Percentiles rank a stretch among this genome's conserved stretches.
These are phyloP conservation scores for Adelognathus sp. DNA, from an alignment of 2,888 invertebrate genomes.

Conservation along the genomic window DNA sequence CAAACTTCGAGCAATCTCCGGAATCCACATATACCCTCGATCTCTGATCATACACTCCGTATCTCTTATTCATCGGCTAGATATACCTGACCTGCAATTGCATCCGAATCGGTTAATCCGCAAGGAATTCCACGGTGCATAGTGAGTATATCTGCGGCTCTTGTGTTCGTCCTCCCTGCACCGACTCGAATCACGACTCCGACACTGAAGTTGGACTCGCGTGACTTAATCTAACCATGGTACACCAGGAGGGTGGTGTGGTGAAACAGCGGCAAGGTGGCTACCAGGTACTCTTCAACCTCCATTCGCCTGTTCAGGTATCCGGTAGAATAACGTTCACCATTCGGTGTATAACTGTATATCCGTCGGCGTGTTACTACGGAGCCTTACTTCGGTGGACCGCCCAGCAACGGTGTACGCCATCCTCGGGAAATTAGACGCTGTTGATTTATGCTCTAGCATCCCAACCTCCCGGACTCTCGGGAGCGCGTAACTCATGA, in stretches of 20 bases:
- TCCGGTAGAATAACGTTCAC: constrained; percentile 23
- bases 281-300: constrained; percentile 23
- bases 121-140: constrained; percentile 50
- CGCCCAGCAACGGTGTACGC: constrained; percentile 47
- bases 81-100: constrained; percentile 45
- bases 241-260: constrained; percentile 20
- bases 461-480: constrained; percentile 38
- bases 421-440: constrained; percentile 70
- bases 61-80: background rate
- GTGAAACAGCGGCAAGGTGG: constrained; percentile 32
- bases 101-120: constrained; percentile 44
- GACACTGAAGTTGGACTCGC: constrained; percentile 42
- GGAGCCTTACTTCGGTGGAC: constrained; percentile 26
- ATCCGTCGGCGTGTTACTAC: constrained; percentile 8
- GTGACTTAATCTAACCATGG: constrained; percentile 44
- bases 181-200: constrained; percentile 7
- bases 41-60: background rate
- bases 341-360: constrained; percentile 24
- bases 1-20: background rate
- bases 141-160: constrained; percentile 32
- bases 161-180: constrained; percentile 36
- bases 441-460: constrained; percentile 63
- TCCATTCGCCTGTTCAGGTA: constrained; percentile 26
- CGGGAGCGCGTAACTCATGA: constrained; percentile 42
- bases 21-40: constrained; percentile 6